Evolutionary conservation across 2,113 vertebrate species (phyloP).

Genomic region (Marmota monax): DNA sequence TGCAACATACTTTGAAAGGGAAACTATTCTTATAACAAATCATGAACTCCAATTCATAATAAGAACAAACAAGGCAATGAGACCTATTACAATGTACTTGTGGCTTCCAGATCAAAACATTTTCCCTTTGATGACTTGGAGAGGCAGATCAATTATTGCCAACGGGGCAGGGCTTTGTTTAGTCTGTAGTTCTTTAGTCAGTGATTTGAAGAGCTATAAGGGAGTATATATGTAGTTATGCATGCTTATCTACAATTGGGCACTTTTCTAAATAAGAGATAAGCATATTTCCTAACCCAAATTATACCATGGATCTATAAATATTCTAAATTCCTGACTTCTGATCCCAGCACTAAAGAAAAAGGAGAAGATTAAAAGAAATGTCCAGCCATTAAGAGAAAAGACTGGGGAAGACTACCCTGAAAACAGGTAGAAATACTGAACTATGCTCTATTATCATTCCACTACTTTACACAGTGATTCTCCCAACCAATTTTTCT

Average conservation of each 20-base stretch:
- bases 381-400: not conserved
- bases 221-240: not conserved
- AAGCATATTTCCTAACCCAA: not conserved
- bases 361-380: not conserved
- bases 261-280: conserved; percentile 28
- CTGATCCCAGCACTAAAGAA: not conserved
- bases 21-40: conserved; percentile 33
- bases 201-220: conserved; percentile 36
- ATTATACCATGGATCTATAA: not conserved
- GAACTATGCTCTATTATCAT: not conserved
- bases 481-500: not conserved
- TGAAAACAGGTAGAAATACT: not conserved
- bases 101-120: conserved; percentile 33
- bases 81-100: not conserved
- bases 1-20: conserved; percentile 35
- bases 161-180: not conserved
- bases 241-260: not conserved
- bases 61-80: conserved; percentile 49
- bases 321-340: not conserved
- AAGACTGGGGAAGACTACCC: not conserved
- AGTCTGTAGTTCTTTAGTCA: not conserved
- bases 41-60: not conserved
- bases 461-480: not conserved
- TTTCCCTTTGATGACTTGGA: conserved; percentile 42
- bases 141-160: conserved; percentile 13